Conservation (phyloP, 2,113 vertebrate species). For the Myiagra hebetior region DNA sequence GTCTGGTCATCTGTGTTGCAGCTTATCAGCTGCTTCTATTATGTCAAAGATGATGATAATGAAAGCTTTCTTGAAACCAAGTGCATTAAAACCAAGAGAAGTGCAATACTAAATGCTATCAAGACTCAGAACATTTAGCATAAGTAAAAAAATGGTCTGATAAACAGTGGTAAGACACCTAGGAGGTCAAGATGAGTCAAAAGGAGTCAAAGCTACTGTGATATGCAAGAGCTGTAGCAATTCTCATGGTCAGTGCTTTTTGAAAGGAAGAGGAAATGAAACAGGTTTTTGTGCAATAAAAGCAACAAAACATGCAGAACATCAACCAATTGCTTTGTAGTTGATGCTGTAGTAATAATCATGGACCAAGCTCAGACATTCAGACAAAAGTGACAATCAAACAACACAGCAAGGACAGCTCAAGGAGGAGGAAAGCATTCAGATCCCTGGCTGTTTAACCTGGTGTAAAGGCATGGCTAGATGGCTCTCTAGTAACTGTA, state of each 20-base stretch:
- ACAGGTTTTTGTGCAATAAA: slow-evolving; percentile 55
- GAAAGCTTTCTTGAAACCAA: slow-evolving; percentile 50
- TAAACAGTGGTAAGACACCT: not conserved
- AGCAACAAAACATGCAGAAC: slow-evolving; percentile 38
- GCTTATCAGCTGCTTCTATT: not conserved
- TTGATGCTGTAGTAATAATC: slow-evolving; percentile 19
- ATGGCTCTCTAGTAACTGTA: slow-evolving; percentile 64
- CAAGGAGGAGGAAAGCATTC: not conserved
- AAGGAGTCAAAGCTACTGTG: not conserved
- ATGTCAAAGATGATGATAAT: not conserved
- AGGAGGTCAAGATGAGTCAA: not conserved
- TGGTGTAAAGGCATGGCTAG: slow-evolving; percentile 65
- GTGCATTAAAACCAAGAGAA: slow-evolving; percentile 65
- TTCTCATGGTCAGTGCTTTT: slow-evolving; percentile 48
- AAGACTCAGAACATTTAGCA: not conserved
- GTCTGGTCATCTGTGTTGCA: slow-evolving; percentile 11
- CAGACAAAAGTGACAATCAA: slow-evolving; percentile 62
- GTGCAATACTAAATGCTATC: slow-evolving; percentile 52
- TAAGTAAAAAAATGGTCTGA: not conserved
- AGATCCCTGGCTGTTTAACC: slow-evolving; percentile 40
- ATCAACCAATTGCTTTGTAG: slow-evolving; percentile 24
- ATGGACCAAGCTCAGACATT: slow-evolving; percentile 51
- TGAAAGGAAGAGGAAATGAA: slow-evolving; percentile 47
- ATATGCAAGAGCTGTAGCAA: slow-evolving; percentile 44
- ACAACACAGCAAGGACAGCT: slow-evolving; percentile 11